Evolutionary conservation across 1,140 invertebrate species (phyloP), one percentile per base, ranked within the genome.

Genomic region (Psilanteris sp.): DNA sequence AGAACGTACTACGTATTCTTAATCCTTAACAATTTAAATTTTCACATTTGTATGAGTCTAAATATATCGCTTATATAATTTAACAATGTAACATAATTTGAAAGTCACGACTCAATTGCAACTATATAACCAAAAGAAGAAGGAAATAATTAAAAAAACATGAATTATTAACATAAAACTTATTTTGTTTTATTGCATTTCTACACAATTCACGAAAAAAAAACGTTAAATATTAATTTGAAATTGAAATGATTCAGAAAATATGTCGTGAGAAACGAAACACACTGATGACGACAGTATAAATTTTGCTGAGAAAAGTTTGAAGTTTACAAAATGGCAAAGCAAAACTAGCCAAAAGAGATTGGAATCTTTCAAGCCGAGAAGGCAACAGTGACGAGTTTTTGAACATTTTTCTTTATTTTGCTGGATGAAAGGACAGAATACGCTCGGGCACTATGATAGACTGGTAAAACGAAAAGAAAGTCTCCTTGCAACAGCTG

Each of bases 401-500:
- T 66, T 67, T 62, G 57, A 76, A 76, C 43, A 64, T 67, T 76
- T 72, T 59, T 68, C 55, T 61, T 52, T 26, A 29, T 62, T 22
- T 50, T 34, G 34, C 9, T n/a, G 48, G 41, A 62, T 55, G 41
- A 68, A 67, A 75, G 26, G 62, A 66, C 22, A 24, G 71, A 59
- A 54, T 61, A 68, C 11, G 39, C 34, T 37, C 20, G 34, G 34
- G 7, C 24, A 37, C n/a, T 18, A 18, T 52, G 54, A 55, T 59
- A 24, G 54, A 41, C 54, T 22, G 2, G 13, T 10, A 9, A 8
- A 18, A 32, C 26, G 29, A 43, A 61, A 71, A 61, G 59, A 70
- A 77, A 61, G 66, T 39, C 41, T 29, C 29, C 46, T 59, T 43
- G 41, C 67, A 77, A 77, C 75, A 72, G 75, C 75, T 77, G 68